Conservation (phyloP, 1,140 invertebrate genomes). For the Ostrea denselamellosa region DNA sequence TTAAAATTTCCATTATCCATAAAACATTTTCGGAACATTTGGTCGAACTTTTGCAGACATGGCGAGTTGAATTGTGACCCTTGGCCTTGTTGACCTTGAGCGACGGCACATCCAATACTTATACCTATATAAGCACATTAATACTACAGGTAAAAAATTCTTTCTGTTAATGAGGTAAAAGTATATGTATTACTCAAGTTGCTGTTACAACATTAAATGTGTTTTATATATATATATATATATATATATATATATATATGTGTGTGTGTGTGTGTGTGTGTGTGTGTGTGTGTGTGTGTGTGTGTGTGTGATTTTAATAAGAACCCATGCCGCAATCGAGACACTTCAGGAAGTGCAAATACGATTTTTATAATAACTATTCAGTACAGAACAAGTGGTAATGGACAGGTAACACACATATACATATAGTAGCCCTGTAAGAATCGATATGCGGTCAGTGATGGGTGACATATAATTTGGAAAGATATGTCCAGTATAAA, state of each 20-base stretch:
- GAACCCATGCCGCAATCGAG: too few relatives aligned
- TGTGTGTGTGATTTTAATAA: too few relatives aligned
- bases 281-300: too few relatives aligned
- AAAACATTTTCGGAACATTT: constrained; percentile 54
- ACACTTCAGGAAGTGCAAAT: too few relatives aligned
- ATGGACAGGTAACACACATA: background rate
- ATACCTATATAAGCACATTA: background rate
- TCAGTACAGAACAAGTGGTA: background rate
- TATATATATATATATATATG: too few relatives aligned
- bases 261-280: too few relatives aligned
- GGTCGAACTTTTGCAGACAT: constrained; percentile 53
- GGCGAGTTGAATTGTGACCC: constrained; percentile 53
- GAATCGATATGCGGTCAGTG: background rate
- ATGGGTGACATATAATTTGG: background rate
- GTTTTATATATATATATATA: too few relatives aligned
- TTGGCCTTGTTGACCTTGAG: constrained; percentile 39
- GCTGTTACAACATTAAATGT: too few relatives aligned
- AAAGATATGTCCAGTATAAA: background rate
- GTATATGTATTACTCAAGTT: too few relatives aligned
- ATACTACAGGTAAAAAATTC: too few relatives aligned
- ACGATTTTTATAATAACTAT: background rate
- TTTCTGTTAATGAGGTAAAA: too few relatives aligned
- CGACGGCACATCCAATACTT: background rate
- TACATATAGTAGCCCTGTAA: background rate
- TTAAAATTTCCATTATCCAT: constrained; percentile 52